Percentiles rank a stretch among this genome's conserved stretches.
These are phyloP conservation scores for Aspidiotus rigidus DNA, from an alignment of 2,888 invertebrate species.

Conservation along the genomic window DNA sequence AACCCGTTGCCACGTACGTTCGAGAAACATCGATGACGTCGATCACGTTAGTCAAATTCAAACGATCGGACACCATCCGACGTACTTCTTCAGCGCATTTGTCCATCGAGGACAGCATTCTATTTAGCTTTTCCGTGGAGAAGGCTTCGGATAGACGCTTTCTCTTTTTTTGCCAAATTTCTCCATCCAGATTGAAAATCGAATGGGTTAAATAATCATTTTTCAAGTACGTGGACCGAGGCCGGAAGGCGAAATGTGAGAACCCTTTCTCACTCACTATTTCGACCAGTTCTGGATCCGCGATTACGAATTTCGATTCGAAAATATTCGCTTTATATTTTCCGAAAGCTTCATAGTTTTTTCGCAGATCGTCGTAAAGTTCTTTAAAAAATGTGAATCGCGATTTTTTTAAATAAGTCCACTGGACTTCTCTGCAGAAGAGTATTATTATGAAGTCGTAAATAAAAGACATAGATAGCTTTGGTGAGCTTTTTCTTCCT, in stretches of 20 bases:
- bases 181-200: slow-evolving; percentile 26
- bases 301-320: slow-evolving; percentile 11
- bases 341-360: background rate
- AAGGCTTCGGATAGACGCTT: background rate
- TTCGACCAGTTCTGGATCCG: slow-evolving; percentile 7
- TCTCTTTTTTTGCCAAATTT: slow-evolving; percentile 13
- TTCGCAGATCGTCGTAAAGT: slow-evolving; percentile 13
- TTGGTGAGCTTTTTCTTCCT: no score
- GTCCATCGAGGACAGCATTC: slow-evolving; percentile 10
- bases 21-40: background rate
- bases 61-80: background rate
- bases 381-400: slow-evolving; percentile 17
- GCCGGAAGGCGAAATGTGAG: slow-evolving; percentile 8
- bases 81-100: slow-evolving; percentile 9
- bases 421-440: slow-evolving; percentile 7
- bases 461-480: no score
- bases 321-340: background rate
- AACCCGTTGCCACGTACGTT: slow-evolving; percentile 11
- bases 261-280: slow-evolving; percentile 8
- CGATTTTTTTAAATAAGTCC: background rate
- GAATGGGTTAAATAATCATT: slow-evolving; percentile 12
- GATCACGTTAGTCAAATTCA: background rate
- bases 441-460: no score
- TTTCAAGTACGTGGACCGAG: slow-evolving; percentile 1
- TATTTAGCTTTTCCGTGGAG: slow-evolving; percentile 10